Evolutionary conservation across 2,113 vertebrate species (phyloP), one percentile per base, ranked within the genome.

Genomic region (Bubo bubo): DNA sequence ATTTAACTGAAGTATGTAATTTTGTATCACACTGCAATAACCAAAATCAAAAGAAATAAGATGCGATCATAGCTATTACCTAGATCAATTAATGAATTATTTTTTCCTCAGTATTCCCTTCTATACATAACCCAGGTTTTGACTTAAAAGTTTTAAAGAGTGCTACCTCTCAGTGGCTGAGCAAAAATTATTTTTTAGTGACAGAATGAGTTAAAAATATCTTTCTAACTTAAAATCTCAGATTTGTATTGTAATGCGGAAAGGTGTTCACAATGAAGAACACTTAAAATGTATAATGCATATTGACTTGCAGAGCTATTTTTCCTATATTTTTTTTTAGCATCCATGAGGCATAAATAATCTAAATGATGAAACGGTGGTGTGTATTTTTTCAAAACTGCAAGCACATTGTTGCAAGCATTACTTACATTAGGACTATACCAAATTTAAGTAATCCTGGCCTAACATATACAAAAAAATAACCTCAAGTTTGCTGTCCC

Each of bases 11-110:
- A 86, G 86, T 79, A 82, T 23, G 28, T 49, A 9, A 81, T 91
- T 91, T 81, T 90, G 6, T 34, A 49, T 13, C 23, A 52, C 22
- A 35, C 39, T n/a, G 20, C 67, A 28, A 60, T 75, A 95, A 87
- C 43, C 14, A 17, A 39, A 93, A 92, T 39, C 41, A 90, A 72
- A 93, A 96, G 52, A 88, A 96, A 93, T 2, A 83, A 55, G 74
- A 93, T 73, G 52, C 16, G 8, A 90, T 75, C 62, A 62, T 50
- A 95, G 80, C 34, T 91, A 52, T 53, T 88, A 79, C 14, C 16
- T n/a, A 64, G 34, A 60, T 60, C 67, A 64, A 95, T 73, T 86
- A 95, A 91, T 70, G 75, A 49, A 14, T 79, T 60, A 70, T 27
- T 79, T 97, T 96, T 94, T 37, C 49, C 24, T 95, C 71, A 59